phyloP scores from a whole-genome alignment of 2,888 invertebrate genomes.

The Limnephilus lunatus region DNA sequence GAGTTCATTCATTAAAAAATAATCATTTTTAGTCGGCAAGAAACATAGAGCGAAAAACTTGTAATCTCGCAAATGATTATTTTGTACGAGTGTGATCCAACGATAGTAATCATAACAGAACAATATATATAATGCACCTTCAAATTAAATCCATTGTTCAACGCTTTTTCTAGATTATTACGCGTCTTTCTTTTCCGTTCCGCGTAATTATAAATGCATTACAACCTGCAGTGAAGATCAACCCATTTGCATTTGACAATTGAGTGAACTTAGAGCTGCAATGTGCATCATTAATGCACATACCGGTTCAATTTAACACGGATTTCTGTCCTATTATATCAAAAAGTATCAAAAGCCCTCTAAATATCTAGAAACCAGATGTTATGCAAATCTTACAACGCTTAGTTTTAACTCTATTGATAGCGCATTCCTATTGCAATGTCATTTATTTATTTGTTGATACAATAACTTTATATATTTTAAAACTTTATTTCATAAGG shows the following conservation, averaged over 20 bases:
- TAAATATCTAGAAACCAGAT: no score
- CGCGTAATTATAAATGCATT: slow-evolving; percentile 18
- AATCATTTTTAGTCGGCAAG: neutral
- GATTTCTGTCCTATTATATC: no score
- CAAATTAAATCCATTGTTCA: neutral
- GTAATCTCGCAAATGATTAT: neutral
- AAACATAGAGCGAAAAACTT: neutral
- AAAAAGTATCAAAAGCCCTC: no score
- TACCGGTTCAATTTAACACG: no score
- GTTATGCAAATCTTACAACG: no score
- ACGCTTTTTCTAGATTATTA: neutral
- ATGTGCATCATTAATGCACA: no score
- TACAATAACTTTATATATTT: no score
- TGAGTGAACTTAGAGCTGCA: neutral
- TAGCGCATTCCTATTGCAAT: no score
- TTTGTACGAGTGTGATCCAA: neutral
- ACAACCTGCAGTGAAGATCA: neutral
- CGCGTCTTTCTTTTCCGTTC: neutral
- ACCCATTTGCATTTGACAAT: neutral
- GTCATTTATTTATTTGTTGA: no score
- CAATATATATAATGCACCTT: neutral
- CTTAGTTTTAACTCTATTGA: no score
- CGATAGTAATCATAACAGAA: neutral
- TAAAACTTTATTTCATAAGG: no score
- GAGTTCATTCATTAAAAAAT: neutral